These are phyloP conservation scores for Chydorus sphaericus DNA, from an alignment of 2,888 invertebrate species.

Conservation along the genomic window DNA sequence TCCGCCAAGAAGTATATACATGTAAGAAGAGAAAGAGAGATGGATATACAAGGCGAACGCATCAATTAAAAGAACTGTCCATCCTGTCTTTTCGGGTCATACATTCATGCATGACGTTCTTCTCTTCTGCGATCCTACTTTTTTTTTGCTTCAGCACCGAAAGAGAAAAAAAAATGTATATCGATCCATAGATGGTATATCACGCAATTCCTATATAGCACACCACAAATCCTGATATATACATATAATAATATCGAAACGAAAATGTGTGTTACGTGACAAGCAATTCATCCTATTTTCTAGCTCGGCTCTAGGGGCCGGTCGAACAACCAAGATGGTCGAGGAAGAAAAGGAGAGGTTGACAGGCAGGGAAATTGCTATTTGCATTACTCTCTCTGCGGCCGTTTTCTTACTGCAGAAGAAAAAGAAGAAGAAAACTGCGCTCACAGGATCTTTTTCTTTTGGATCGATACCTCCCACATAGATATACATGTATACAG, in stretches of 20 bases:
- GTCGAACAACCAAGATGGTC: too few species aligned
- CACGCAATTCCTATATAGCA: neutral
- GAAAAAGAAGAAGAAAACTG: too few species aligned
- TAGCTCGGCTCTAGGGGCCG: neutral
- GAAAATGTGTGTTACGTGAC: neutral
- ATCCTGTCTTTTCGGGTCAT: neutral
- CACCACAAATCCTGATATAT: neutral
- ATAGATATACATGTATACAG: neutral
- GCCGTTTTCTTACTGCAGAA: neutral
- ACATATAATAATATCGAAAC: neutral
- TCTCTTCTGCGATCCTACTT: neutral
- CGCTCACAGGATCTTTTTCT: too few species aligned
- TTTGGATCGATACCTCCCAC: neutral
- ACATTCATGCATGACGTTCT: conserved; percentile 7
- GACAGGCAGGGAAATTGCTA: conserved; percentile 2
- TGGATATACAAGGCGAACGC: neutral
- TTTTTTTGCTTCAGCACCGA: too few species aligned
- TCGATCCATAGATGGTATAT: too few species aligned
- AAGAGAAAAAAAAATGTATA: too few species aligned
- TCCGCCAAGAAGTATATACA: too few species aligned
- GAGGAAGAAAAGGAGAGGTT: too few species aligned
- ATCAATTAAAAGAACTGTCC: conserved; percentile 8
- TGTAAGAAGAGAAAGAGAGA: too few species aligned
- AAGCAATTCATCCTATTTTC: neutral
- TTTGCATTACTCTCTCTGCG: conserved; percentile 2